Evolutionary conservation across 2,888 invertebrate species (phyloP).

Genomic region (Philaethria dido): DNA sequence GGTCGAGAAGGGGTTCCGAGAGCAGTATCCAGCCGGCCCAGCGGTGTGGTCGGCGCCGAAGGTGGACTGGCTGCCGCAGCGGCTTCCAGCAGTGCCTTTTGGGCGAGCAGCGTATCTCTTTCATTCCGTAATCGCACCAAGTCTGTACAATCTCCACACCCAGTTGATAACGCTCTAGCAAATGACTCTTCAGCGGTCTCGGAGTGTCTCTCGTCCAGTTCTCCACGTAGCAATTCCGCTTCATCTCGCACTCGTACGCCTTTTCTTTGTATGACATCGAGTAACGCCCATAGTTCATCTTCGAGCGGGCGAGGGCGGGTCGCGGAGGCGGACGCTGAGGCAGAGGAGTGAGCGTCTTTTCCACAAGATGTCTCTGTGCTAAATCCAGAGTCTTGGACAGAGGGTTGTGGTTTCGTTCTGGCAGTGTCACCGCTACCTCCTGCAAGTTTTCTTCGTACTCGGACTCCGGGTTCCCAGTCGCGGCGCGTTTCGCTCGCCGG

Average conservation of each 20-base stretch:
- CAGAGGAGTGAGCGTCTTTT: slow-evolving; percentile 90
- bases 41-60: slow-evolving; percentile 77
- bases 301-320: slow-evolving; percentile 83
- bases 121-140: slow-evolving; percentile 87
- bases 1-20: slow-evolving; percentile 86
- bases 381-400: slow-evolving; percentile 92
- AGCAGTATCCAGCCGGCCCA: slow-evolving; percentile 88
- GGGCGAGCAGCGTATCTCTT: slow-evolving; percentile 89
- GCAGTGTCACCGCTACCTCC: slow-evolving; percentile 73
- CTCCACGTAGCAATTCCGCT: slow-evolving; percentile 85
- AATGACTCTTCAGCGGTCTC: slow-evolving; percentile 87
- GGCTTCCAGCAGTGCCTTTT: slow-evolving; percentile 90
- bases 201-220: slow-evolving; percentile 52
- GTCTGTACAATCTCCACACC: slow-evolving; percentile 66
- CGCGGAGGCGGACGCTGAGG: slow-evolving; percentile 83
- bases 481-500: slow-evolving; percentile 78
- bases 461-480: slow-evolving; percentile 93
- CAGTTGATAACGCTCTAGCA: slow-evolving; percentile 74
- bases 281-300: slow-evolving; percentile 92
- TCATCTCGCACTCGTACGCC: slow-evolving; percentile 88
- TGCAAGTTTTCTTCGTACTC: slow-evolving; percentile 86
- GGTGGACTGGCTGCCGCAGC: slow-evolving; percentile 69
- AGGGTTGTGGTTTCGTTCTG: slow-evolving; percentile 85
- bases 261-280: slow-evolving; percentile 93
- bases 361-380: slow-evolving; percentile 94